Conservation (phyloP, 2,888 invertebrate species). For the Hesperia comma region DNA sequence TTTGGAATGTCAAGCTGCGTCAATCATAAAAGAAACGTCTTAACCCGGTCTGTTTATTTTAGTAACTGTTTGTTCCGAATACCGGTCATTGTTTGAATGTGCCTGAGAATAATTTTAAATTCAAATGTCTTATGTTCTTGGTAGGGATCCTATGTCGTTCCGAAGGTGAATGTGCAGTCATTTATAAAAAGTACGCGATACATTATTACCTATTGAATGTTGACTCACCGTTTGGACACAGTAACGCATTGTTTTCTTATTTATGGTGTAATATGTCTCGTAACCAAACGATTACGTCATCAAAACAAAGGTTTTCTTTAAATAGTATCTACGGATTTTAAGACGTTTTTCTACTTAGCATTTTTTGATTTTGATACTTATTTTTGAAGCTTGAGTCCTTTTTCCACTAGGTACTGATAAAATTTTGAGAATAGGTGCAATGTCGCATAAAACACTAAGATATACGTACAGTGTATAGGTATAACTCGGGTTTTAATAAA, state of each 20-base stretch:
- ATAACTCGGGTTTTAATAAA: too few species aligned
- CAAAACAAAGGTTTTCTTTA: too few species aligned
- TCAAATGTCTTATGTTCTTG: conserved; percentile 14
- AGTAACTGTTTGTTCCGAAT: conserved; percentile 68
- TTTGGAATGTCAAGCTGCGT: conserved; percentile 33
- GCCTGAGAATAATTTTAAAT: conserved; percentile 7
- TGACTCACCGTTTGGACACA: conserved; percentile 13
- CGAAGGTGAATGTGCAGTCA: conserved; percentile 20
- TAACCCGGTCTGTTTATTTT: conserved; percentile 55
- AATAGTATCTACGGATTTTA: neutral
- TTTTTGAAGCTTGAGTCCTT: too few species aligned
- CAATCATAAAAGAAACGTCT: conserved; percentile 32
- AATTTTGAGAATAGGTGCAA: too few species aligned
- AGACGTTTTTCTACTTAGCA: too few species aligned
- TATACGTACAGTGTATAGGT: too few species aligned
- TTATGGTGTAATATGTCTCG: neutral
- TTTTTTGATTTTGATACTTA: too few species aligned
- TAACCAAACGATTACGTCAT: neutral
- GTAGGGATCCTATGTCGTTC: conserved; percentile 6
- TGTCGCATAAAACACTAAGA: too few species aligned
- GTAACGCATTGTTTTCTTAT: neutral
- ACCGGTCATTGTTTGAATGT: conserved; percentile 60
- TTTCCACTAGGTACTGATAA: too few species aligned
- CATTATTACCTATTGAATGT: neutral
- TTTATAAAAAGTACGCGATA: neutral